Conservation (phyloP, 1,140 invertebrate species). For the Pemphigus obesinymphae region DNA sequence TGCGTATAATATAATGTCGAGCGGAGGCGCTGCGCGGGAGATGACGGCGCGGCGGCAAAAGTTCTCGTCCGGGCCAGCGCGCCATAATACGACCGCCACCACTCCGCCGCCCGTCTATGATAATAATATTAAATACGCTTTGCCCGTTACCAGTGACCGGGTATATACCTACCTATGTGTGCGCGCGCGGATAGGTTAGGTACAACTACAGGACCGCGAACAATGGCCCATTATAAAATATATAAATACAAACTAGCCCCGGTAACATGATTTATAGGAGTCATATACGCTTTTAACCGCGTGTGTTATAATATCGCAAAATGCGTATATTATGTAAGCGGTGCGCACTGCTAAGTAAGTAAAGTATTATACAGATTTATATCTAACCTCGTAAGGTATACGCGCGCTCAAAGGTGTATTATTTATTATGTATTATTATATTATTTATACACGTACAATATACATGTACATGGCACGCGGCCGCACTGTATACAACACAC, state of each 20-base stretch:
- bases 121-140: too few species aligned
- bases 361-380: slow-evolving; percentile 20
- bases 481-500: neutral
- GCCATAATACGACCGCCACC: neutral
- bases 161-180: too few species aligned
- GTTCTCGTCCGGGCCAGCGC: neutral
- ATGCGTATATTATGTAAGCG: neutral
- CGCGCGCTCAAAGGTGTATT: slow-evolving; percentile 26
- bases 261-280: slow-evolving; percentile 33
- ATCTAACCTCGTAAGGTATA: neutral
- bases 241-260: slow-evolving; percentile 30
- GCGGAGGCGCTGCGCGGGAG: too few species aligned
- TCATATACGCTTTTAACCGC: slow-evolving; percentile 4
- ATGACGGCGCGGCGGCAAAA: neutral
- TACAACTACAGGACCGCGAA: neutral
- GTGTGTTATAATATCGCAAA: too few species aligned
- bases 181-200: neutral
- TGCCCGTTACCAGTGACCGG: too few species aligned
- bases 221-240: slow-evolving; percentile 35
- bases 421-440: slow-evolving; percentile 33
- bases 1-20: too few species aligned
- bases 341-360: neutral
- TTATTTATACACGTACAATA: neutral
- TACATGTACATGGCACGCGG: neutral
- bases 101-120: neutral